These are phyloP conservation scores for Crocodylus rhombifer DNA, from an alignment of 2,797 vertebrate genomes.

Conservation along the genomic window DNA sequence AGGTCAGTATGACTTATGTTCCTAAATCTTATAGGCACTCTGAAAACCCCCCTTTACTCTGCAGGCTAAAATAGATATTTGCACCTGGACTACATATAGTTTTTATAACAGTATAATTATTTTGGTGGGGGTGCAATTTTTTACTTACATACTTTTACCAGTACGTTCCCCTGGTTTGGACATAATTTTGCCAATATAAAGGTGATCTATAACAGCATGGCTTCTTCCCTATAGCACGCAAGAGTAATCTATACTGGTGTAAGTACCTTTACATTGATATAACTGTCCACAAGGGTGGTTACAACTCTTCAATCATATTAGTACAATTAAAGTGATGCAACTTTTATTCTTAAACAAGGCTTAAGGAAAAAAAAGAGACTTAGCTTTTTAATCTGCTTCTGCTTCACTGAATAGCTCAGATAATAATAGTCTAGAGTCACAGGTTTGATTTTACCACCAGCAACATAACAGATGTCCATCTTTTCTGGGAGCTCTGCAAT, in stretches of 20 bases:
- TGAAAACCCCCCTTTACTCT: background rate
- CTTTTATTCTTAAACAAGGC: background rate
- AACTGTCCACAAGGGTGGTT: background rate
- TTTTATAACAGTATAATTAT: background rate
- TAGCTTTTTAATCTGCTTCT: background rate
- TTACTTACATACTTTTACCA: background rate
- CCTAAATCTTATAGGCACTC: background rate
- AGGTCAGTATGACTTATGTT: no score
- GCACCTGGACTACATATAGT: background rate
- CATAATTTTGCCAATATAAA: background rate
- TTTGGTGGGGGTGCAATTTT: background rate
- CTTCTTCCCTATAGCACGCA: background rate
- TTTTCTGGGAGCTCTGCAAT: background rate
- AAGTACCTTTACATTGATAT: background rate
- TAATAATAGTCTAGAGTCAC: background rate
- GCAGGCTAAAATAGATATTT: background rate
- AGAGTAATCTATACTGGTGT: background rate
- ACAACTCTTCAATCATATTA: background rate
- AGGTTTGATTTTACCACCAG: background rate
- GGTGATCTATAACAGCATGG: background rate
- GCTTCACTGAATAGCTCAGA: background rate
- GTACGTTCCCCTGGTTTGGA: background rate
- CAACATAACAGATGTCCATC: background rate
- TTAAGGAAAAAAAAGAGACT: background rate
- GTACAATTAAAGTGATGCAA: background rate